Conservation (phyloP, 2,113 vertebrate species). For the Speoplatyrhinus poulsoni region DNA sequence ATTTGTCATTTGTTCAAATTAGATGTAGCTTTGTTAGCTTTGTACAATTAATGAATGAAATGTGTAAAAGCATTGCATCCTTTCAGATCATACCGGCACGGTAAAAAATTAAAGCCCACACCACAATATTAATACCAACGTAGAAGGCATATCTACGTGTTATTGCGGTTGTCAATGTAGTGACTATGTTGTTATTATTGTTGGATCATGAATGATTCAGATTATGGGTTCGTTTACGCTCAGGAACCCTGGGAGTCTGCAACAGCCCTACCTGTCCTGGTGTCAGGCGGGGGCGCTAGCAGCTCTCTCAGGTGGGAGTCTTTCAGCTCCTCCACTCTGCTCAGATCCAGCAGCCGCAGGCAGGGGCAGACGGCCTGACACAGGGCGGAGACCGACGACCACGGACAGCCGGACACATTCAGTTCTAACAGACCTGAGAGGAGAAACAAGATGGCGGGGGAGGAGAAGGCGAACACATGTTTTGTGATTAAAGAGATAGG, state of each 20-base stretch:
- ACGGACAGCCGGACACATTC: constrained; percentile 84
- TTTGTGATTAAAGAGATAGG: too few species aligned
- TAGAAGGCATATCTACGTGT: too few species aligned
- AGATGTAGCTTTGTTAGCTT: too few species aligned
- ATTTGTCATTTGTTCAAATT: too few species aligned
- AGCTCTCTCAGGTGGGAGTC: constrained; percentile 90
- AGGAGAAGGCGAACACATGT: not conserved
- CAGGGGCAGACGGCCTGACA: constrained; percentile 87
- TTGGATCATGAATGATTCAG: too few species aligned
- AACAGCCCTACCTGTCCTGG: constrained; percentile 77
- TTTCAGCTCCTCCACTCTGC: constrained; percentile 88
- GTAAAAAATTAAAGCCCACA: too few species aligned
- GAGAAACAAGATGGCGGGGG: not conserved
- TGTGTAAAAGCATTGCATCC: too few species aligned
- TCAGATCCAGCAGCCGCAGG: constrained; percentile 85
- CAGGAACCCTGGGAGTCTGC: not conserved
- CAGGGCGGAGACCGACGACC: constrained; percentile 85
- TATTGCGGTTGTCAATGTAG: too few species aligned
- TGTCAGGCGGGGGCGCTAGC: constrained; percentile 82
- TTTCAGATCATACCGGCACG: too few species aligned
- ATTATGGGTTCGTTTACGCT: not conserved
- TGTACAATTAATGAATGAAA: too few species aligned
- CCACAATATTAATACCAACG: too few species aligned
- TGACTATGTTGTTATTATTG: not conserved
- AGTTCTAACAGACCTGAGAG: constrained; percentile 85